Conservation (phyloP, 2,888 invertebrate species). For the Hydropsyche betteni region DNA sequence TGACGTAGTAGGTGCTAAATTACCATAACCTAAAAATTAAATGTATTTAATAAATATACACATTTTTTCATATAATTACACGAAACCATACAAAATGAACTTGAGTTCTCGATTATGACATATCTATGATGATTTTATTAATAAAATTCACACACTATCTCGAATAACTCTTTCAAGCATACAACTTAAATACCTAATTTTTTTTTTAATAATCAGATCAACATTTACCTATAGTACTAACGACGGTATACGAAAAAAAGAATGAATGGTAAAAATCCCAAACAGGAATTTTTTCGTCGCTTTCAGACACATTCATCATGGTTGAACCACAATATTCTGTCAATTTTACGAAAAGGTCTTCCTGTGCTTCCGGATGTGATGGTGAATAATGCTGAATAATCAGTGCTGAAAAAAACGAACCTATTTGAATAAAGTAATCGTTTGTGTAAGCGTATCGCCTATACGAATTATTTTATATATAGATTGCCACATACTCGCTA, state of each 20-base stretch:
- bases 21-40: constrained; percentile 80
- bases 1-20: constrained; percentile 84
- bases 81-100: no score
- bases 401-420: background rate
- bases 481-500: no score
- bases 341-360: constrained; percentile 70
- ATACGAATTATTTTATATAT: no score
- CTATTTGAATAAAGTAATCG: no score
- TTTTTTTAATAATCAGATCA: background rate
- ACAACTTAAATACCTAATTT: background rate
- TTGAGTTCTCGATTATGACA: no score
- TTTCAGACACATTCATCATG: constrained; percentile 71
- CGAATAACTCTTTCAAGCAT: no score
- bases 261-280: constrained; percentile 94
- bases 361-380: constrained; percentile 60
- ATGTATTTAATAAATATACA: constrained; percentile 6
- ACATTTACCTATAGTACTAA: constrained; percentile 85
- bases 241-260: constrained; percentile 90
- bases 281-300: constrained; percentile 69
- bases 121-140: no score
- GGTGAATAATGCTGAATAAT: no score
- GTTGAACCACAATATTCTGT: constrained; percentile 80
- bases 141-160: no score
- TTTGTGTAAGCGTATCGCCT: no score
- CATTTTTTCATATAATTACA: no score